Evolutionary conservation across 2,113 vertebrate species (phyloP).

Genomic region (Proterorhinus semilunaris): DNA sequence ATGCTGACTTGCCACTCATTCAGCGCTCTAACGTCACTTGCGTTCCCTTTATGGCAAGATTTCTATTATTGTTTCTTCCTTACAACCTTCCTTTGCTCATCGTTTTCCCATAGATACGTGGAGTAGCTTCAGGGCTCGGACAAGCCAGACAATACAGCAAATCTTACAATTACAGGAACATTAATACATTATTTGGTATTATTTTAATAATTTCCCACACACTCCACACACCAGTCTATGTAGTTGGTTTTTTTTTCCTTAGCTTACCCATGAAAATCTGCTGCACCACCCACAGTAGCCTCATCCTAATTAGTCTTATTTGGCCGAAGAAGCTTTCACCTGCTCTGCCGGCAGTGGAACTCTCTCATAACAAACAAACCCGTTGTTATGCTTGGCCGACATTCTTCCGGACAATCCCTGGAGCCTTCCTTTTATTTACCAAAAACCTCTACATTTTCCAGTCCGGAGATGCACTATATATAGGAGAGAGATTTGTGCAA

Average conservation of each 20-base stretch:
- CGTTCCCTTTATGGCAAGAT: no score
- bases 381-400: slow-evolving; percentile 1
- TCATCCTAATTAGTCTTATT: neutral
- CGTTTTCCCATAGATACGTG: no score
- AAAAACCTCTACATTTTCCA: neutral
- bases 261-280: neutral
- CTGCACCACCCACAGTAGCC: neutral
- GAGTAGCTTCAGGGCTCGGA: no score
- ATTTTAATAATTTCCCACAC: no score
- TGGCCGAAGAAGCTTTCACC: neutral
- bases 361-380: neutral
- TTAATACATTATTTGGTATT: no score
- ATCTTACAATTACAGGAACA: no score
- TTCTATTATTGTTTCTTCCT: no score
- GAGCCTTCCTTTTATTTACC: neutral
- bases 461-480: neutral
- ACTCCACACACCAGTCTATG: neutral
- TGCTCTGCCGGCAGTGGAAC: neutral
- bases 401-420: neutral
- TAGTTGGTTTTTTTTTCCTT: neutral
- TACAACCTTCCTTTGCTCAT: no score
- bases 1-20: no score
- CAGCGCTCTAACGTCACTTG: no score
- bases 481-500: neutral
- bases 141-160: no score